phyloP scores from a whole-genome alignment of 2,888 invertebrate species.

The Biston stratarius region DNA sequence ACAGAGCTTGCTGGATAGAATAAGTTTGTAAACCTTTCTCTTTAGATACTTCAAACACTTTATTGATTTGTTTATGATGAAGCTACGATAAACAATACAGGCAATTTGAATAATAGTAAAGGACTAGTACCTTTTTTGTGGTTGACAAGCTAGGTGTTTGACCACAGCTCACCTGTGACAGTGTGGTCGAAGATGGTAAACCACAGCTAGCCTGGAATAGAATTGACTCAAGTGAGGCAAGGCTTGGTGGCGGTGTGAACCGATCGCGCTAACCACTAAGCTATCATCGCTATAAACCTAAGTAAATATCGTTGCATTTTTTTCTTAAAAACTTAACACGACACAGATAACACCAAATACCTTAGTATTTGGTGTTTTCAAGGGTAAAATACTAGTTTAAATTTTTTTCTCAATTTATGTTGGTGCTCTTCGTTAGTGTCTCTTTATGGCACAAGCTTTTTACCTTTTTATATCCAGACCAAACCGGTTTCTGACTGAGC shows the following conservation, averaged over 20 bases:
- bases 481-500: slow-evolving; percentile 17
- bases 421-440: background rate
- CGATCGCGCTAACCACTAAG: too few species aligned
- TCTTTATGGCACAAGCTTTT: slow-evolving; percentile 1
- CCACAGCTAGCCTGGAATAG: too few species aligned
- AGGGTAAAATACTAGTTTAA: background rate
- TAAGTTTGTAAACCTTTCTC: slow-evolving; percentile 14
- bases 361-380: background rate
- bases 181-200: too few species aligned
- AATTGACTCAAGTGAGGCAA: too few species aligned
- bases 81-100: background rate
- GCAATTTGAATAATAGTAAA: slow-evolving; percentile 7
- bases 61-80: slow-evolving; percentile 3
- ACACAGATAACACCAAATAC: too few species aligned
- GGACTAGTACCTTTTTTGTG: background rate
- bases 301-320: too few species aligned
- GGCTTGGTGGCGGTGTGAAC: too few species aligned
- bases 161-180: too few species aligned
- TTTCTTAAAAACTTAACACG: too few species aligned
- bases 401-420: slow-evolving; percentile 3
- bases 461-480: background rate
- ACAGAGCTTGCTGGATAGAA: slow-evolving; percentile 1
- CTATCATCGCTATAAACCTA: too few species aligned
- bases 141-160: too few species aligned
- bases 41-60: slow-evolving; percentile 5